Conservation (phyloP, 2,888 invertebrate genomes). For the Automeris io region DNA sequence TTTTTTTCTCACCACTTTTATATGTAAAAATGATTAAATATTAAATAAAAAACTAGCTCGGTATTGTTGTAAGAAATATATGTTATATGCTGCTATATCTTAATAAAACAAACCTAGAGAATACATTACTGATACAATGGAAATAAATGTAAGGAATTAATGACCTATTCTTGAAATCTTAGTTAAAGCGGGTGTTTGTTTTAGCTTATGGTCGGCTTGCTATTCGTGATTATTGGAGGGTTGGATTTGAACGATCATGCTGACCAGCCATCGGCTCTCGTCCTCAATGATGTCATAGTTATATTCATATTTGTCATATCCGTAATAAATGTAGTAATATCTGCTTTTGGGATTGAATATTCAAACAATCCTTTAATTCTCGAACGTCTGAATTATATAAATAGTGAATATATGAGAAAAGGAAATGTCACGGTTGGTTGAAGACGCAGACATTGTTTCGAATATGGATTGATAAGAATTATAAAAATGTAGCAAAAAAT, state of each 20-base stretch:
- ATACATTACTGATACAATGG: too few relatives aligned
- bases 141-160: too few relatives aligned
- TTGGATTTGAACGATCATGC: constrained; percentile 86
- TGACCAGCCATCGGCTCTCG: constrained; percentile 85
- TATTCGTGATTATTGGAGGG: constrained; percentile 89
- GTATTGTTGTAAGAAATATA: too few relatives aligned
- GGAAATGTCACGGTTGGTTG: constrained; percentile 32
- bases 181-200: constrained; percentile 44
- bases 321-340: constrained; percentile 87
- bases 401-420: constrained; percentile 53
- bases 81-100: too few relatives aligned
- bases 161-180: too few relatives aligned
- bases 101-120: too few relatives aligned
- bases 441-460: not conserved
- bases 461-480: not conserved
- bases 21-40: too few relatives aligned
- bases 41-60: too few relatives aligned
- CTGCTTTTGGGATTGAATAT: constrained; percentile 90
- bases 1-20: too few relatives aligned
- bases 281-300: constrained; percentile 88
- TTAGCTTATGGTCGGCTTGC: constrained; percentile 88
- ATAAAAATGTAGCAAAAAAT: not conserved
- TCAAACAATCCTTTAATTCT: constrained; percentile 80
- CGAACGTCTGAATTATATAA: constrained; percentile 56
- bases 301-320: constrained; percentile 89